Conservation (phyloP, 1,140 invertebrate genomes). For the Pseudachorutes palmiensis region DNA sequence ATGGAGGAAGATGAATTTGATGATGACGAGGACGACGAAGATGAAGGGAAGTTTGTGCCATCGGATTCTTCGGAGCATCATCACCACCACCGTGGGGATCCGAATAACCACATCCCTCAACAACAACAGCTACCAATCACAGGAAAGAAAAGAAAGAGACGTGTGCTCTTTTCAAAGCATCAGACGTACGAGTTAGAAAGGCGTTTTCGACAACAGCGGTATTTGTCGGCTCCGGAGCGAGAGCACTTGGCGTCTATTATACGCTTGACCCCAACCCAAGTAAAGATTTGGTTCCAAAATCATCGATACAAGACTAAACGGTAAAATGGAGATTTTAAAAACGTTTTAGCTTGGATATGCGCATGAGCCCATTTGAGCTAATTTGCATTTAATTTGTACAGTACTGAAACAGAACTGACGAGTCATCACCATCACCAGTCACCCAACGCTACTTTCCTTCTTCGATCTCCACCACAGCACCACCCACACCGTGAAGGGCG, state of each 20-base stretch:
- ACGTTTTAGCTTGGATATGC: no score
- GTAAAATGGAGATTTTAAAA: constrained; percentile 17
- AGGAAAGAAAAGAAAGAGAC: constrained; percentile 82
- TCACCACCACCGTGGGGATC: neutral
- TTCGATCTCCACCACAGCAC: constrained; percentile 43
- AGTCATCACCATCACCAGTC: constrained; percentile 1
- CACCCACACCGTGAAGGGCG: constrained; percentile 42
- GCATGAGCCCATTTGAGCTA: no score
- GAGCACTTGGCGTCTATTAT: constrained; percentile 91
- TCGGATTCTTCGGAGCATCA: neutral
- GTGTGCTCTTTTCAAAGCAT: constrained; percentile 96
- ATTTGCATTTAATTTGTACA: no score
- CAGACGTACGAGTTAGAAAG: constrained; percentile 88
- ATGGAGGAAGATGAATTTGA: constrained; percentile 10
- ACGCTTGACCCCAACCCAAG: constrained; percentile 85
- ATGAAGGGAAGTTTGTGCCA: neutral
- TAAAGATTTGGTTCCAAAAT: constrained; percentile 62
- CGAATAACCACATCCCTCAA: neutral
- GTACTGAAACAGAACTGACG: constrained; percentile 11
- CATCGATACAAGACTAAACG: constrained; percentile 64
- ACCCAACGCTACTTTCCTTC: neutral
- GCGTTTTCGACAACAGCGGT: constrained; percentile 88
- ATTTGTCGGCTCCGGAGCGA: constrained; percentile 88
- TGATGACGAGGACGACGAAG: constrained; percentile 6
- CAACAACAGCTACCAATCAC: neutral